phyloP scores from a whole-genome alignment of 2,113 vertebrate species.

The Pithys albifrons region DNA sequence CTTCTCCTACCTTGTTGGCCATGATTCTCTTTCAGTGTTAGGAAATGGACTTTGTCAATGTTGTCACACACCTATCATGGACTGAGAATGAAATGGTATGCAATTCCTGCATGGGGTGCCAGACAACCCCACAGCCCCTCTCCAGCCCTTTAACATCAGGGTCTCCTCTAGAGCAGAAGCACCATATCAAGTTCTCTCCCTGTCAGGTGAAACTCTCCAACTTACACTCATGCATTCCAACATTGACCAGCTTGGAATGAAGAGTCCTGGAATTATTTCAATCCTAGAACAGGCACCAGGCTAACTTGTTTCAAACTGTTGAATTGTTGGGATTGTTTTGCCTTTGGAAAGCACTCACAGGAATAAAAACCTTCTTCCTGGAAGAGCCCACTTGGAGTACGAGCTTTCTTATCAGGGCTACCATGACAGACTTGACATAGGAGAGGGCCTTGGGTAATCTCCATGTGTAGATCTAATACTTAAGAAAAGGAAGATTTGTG shows the following conservation, averaged over 20 bases:
- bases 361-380: not conserved
- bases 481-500: not conserved
- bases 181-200: not conserved
- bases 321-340: not conserved
- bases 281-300: not conserved
- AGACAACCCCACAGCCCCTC: not conserved
- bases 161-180: not conserved
- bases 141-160: not conserved
- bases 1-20: not conserved
- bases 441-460: not conserved
- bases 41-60: not conserved
- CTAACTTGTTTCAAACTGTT: not conserved
- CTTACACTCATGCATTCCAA: not conserved
- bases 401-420: not conserved
- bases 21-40: not conserved
- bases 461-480: not conserved
- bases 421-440: not conserved
- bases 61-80: not conserved
- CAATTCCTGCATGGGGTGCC: fast-evolving
- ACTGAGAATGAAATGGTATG: not conserved
- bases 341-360: not conserved
- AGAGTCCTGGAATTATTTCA: not conserved
- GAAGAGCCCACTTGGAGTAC: not conserved
- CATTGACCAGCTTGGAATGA: not conserved
- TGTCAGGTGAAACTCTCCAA: not conserved